These are phyloP conservation scores for Ylistrum balloti DNA, from an alignment of 1,140 invertebrate species.

Conservation along the genomic window DNA sequence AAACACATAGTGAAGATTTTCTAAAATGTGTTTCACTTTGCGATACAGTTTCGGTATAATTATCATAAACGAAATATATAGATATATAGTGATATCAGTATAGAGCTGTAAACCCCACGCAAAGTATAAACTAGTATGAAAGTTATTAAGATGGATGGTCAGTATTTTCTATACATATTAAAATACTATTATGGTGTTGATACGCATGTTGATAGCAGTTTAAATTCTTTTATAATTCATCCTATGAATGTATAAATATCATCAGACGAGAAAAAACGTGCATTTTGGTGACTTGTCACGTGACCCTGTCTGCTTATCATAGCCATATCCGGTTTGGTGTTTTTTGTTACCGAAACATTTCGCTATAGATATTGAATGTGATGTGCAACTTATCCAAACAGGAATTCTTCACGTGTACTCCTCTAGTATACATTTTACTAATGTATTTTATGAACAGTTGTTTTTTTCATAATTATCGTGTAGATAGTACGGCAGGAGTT, in stretches of 20 bases:
- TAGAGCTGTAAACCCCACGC: background rate
- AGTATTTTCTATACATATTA: slow-evolving; percentile 20
- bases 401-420: background rate
- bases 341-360: slow-evolving; percentile 15
- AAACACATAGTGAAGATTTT: too few relatives aligned
- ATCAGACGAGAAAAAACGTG: background rate
- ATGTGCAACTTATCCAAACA: background rate
- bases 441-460: background rate
- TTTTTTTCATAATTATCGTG: background rate
- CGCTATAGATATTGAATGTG: background rate
- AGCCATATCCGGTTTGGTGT: slow-evolving; percentile 32
- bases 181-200: background rate
- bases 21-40: background rate
- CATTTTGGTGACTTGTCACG: background rate
- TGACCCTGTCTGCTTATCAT: background rate
- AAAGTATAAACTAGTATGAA: background rate
- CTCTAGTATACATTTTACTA: background rate
- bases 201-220: background rate
- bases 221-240: background rate
- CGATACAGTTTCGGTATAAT: too few relatives aligned
- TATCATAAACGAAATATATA: background rate
- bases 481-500: background rate
- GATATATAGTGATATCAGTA: background rate
- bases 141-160: background rate
- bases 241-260: background rate